Evolutionary conservation across 2,113 vertebrate species (phyloP), one percentile per base, ranked within the genome.

Genomic region (Solea senegalensis): DNA sequence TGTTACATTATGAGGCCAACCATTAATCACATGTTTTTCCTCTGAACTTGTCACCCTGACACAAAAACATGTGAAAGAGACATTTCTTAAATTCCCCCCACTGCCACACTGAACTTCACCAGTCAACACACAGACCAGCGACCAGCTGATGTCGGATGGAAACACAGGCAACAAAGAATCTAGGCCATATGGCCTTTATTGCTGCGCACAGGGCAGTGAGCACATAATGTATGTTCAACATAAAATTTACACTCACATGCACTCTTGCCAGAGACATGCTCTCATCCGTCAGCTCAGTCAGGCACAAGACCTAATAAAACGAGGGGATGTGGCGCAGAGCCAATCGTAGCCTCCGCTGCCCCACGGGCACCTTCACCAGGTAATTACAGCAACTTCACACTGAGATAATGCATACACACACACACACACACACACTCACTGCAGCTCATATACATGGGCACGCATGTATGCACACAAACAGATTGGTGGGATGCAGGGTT

Each of bases 261-360:
- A 66, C 41, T 43, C 44, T 26, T 28, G 46, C 53, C 21, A 15
- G 52, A 81, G 48, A 61, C 56, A 53, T 49, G 34, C 48, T 43
- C 55, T 72, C 65, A 72, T 66, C 72, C 55, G 27, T 68, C 28
- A 13, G 64, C 78, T 51, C 7, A 50, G 63, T 72, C 64, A 56
- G 71, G 59, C 85, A 78, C 48, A 55, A 87, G 85, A 84, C 84
- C 65, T 74, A 88, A 86, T 90, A 88, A 92, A 91, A 91, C 8
- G 14, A 75, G 63, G 73, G 80, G 72, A 72, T 69, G 85, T 86
- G 82, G 86, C 65, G 0, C 9, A 11, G 57, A 28, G 83, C 87
- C 89, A 87, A 82, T 61, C 21, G 81, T 61, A 67, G 45, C 28
- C 50, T 71, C 82, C 69, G 75, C 52, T 11, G 56, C 71, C 86